Evolutionary conservation across 2,113 vertebrate species (phyloP), one percentile per base, ranked within the genome.

Genomic region (Origma solitaria): DNA sequence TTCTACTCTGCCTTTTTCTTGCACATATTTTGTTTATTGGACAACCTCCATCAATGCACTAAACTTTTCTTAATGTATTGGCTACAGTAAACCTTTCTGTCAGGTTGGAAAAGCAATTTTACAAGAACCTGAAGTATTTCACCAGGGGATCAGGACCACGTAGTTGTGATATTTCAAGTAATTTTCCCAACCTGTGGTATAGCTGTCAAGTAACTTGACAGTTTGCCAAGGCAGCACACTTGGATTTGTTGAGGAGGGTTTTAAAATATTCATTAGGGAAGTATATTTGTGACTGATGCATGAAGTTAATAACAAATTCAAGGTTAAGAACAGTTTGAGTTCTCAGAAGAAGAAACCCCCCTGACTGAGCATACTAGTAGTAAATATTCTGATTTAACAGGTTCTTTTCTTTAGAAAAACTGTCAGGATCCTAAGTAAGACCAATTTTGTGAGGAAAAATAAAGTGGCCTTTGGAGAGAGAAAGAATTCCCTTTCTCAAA

Each of bases 191-290:
- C 38, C 66, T 58, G 11, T 86, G 81, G 51, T 86, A 72, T 65
- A 86, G 37, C 68, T 82, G 87, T 62, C 82, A 86, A 69, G 86
- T 66, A 75, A 72, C 68, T 49, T 79, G 79, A 85, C 75, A 82
- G 53, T 49, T 80, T 95, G 82, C 84, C 69, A 88, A 81, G 90
- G 84, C 69, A 88, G 51, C 78, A 86, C 70, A 71, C 17, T 56
- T 62, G 65, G 75, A 22, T 83, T 86, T 91, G 33, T 68, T 40
- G 76, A 90, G 88, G 45, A 75, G n/a, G 66, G 44, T 28, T 91
- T 86, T 97, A 86, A 96, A 97, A 95, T 93, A 96, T 92, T 97
- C 64, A 93, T 93, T 71, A 88, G 58, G 62, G 40, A 58, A 73
- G 51, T 78, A 25, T 77, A 83, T 92, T 72, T 96, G 82, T 93